Percentiles rank a stretch among this genome's conserved stretches.
These are phyloP conservation scores for Ctenochaetus hawaiiensis DNA, from an alignment of 2,797 vertebrate genomes.

Conservation along the genomic window DNA sequence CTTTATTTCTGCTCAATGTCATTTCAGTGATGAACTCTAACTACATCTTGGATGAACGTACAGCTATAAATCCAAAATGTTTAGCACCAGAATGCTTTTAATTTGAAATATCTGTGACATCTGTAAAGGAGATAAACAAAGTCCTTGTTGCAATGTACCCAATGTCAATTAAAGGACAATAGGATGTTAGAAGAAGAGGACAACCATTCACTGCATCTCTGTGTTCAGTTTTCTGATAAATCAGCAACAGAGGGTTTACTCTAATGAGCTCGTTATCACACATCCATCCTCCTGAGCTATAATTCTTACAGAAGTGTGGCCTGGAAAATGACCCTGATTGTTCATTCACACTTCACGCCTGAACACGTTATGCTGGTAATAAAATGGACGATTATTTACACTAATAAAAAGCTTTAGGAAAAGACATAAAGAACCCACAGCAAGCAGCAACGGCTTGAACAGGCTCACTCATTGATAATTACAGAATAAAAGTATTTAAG, in stretches of 20 bases:
- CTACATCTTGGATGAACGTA: neutral
- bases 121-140: conserved; percentile 8
- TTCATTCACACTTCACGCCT: conserved; percentile 39
- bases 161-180: conserved; percentile 49
- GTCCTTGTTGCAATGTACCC: conserved; percentile 5
- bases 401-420: neutral
- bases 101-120: neutral
- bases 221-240: conserved; percentile 38
- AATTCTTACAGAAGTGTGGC: conserved; percentile 21
- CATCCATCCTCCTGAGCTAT: conserved; percentile 19
- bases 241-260: conserved; percentile 15
- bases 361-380: neutral
- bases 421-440: conserved; percentile 9
- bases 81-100: conserved; percentile 3
- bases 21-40: neutral
- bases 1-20: conserved; percentile 33
- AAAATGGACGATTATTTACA: conserved; percentile 2
- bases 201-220: neutral
- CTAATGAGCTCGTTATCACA: conserved; percentile 63
- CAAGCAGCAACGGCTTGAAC: neutral
- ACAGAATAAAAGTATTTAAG: neutral
- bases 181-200: neutral
- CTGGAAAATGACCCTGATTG: conserved; percentile 24
- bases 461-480: neutral
- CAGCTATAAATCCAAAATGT: neutral